Base-by-base conservation (phyloP, 2,797 vertebrate genomes). In the Hapalemur alaotrensis region DNA sequence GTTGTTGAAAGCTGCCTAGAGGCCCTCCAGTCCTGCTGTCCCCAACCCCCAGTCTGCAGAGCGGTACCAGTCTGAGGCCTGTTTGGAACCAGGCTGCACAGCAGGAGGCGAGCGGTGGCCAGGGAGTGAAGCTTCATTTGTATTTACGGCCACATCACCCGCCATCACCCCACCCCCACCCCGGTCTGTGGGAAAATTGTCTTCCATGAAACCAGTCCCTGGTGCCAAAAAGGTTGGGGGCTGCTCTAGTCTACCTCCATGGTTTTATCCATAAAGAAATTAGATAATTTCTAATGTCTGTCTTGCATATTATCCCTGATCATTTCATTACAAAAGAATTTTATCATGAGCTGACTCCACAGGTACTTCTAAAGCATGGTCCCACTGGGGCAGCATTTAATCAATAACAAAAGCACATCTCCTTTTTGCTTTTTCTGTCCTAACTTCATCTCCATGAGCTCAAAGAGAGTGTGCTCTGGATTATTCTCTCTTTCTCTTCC, bases 231-330 rank as follows among this genome's bases (percentile, higher is more conserved):
- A 28, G 10, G 57, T 63, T 30, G 8, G 63, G 17, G 17, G 9
- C 57, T 59, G 25, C 57, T 84, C 43, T 73, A 57, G 38, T n/a
- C 48, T 76, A 75, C n/a, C 4, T 50, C 46, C 9, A 65, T 52
- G 35, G 35, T 89, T 96, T 91, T 70, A 52, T 65, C 17, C 75
- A 92, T 23, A 17, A 96, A 95, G 32, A 82, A 65, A 79, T 86
- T 35, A 32, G 25, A 46, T 86, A 38, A 93, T 6, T 2, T 57
- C 57, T 86, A 38, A 93, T 6, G 2, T 50, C 57, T 90, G 13
- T 82, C 20, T 48, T 70, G 2, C 9, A 72, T 69, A 20, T 20
- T 87, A 25, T 79, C 41, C 28, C 28, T 61, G 14, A 23, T 85
- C 11, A 78, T 76, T 75, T 75, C 28, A 14, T 23, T 70, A 61